These are phyloP conservation scores for Ceyx melanurus DNA, from an alignment of 2,113 vertebrate genomes.

Conservation along the genomic window DNA sequence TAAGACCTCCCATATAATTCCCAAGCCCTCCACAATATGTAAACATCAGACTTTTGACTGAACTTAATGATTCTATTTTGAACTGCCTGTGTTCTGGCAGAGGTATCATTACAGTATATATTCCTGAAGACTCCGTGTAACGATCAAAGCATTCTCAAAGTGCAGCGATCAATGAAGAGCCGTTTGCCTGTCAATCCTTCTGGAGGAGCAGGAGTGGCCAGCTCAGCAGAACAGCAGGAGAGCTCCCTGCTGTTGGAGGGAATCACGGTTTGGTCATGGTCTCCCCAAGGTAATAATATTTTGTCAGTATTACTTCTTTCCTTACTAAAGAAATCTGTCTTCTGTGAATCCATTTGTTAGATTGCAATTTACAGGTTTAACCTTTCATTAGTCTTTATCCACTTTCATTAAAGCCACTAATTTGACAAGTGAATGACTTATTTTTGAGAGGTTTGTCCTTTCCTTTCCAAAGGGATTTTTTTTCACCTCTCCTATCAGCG, in stretches of 20 bases:
- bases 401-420: conserved; percentile 60
- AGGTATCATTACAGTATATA: conserved; percentile 3
- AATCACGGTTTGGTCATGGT: background rate
- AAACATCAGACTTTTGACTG: conserved; percentile 13
- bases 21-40: background rate
- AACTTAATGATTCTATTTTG: conserved; percentile 32
- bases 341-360: conserved; percentile 42
- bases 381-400: conserved; percentile 62
- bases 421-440: conserved; percentile 55
- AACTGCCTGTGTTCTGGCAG: conserved; percentile 2
- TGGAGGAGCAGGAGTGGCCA: background rate
- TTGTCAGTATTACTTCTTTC: conserved; percentile 42
- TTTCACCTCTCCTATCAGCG: background rate
- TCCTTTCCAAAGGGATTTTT: conserved; percentile 4
- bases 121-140: conserved; percentile 27
- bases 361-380: conserved; percentile 59
- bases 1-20: background rate
- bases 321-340: background rate
- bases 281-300: conserved; percentile 45
- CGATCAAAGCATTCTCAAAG: conserved; percentile 36
- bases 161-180: conserved; percentile 30
- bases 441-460: conserved; percentile 52
- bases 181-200: conserved; percentile 50
- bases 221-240: conserved; percentile 44
- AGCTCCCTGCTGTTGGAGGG: background rate